Conservation (phyloP, 2,113 vertebrate species). For the Pao palembangensis region DNA sequence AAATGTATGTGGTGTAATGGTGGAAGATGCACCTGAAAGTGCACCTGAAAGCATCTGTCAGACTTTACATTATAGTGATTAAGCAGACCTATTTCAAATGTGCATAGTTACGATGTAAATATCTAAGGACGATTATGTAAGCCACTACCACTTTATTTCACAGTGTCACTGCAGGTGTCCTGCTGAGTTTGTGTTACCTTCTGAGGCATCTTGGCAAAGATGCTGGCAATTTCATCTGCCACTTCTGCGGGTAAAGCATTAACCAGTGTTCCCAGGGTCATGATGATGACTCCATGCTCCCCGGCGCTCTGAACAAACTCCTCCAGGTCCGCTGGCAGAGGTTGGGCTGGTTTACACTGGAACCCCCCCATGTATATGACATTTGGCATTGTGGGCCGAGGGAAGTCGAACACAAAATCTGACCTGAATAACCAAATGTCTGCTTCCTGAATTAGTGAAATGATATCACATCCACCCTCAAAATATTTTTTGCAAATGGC, state of each 20-base stretch:
- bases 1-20: too few species aligned
- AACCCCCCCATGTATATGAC: constrained; percentile 69
- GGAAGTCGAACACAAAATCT: constrained; percentile 72
- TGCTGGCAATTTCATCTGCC: constrained; percentile 51
- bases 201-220: constrained; percentile 68
- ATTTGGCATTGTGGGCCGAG: constrained; percentile 72
- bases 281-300: constrained; percentile 65
- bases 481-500: constrained; percentile 64
- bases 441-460: constrained; percentile 63
- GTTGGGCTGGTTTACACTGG: constrained; percentile 64
- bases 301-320: constrained; percentile 68
- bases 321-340: constrained; percentile 65
- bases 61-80: too few species aligned
- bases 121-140: too few species aligned
- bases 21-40: too few species aligned
- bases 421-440: constrained; percentile 75
- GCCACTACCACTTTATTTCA: too few species aligned
- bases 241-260: constrained; percentile 48
- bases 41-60: too few species aligned
- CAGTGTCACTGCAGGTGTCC: neutral
- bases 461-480: constrained; percentile 52
- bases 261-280: constrained; percentile 65
- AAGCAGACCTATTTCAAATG: too few species aligned
- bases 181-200: constrained; percentile 46
- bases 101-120: too few species aligned